A percentile compares a stretch with the other conserved stretches of the same genome.
Evolutionary conservation across 2,888 invertebrate species (phyloP).

Genomic region (Iphiclides podalirius): DNA sequence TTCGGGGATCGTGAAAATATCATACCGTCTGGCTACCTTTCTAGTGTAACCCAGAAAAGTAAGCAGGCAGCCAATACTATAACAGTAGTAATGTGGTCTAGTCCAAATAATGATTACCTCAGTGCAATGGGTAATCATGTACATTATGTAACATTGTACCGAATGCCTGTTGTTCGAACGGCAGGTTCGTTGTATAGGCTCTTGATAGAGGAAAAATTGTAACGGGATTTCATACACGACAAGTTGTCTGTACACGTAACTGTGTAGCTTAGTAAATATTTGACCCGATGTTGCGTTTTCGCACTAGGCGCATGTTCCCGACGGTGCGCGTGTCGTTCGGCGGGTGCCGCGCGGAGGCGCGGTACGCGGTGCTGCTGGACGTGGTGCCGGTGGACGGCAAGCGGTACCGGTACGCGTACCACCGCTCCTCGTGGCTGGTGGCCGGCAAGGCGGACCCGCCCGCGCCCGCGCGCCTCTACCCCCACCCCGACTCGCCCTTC

Average conservation of each 20-base stretch:
- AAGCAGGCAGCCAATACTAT: too few species aligned
- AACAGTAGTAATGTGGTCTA: too few species aligned
- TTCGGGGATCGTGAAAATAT: too few species aligned
- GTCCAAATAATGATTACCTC: too few species aligned
- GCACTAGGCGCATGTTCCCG: constrained; percentile 99
- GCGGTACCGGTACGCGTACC: constrained; percentile 98
- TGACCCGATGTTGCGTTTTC: too few species aligned
- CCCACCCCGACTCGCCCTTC: constrained; percentile 98
- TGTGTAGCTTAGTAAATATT: too few species aligned
- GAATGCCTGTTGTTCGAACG: not conserved
- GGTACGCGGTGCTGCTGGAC: constrained; percentile 96
- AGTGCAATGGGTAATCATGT: too few species aligned
- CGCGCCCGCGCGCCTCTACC: constrained; percentile 94
- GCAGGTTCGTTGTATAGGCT: not conserved
- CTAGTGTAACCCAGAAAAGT: too few species aligned
- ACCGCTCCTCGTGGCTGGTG: constrained; percentile 98
- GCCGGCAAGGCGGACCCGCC: constrained; percentile 99
- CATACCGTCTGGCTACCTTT: too few species aligned
- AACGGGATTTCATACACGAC: too few species aligned
- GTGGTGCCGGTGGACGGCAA: constrained; percentile 98
- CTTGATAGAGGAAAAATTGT: too few species aligned
- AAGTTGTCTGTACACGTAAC: too few species aligned
- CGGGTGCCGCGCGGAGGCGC: constrained; percentile 88
- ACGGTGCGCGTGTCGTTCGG: constrained; percentile 96
- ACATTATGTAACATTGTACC: not conserved